phyloP scores from a whole-genome alignment of 1,140 invertebrate genomes.

The Trialeurodes vaporariorum region DNA sequence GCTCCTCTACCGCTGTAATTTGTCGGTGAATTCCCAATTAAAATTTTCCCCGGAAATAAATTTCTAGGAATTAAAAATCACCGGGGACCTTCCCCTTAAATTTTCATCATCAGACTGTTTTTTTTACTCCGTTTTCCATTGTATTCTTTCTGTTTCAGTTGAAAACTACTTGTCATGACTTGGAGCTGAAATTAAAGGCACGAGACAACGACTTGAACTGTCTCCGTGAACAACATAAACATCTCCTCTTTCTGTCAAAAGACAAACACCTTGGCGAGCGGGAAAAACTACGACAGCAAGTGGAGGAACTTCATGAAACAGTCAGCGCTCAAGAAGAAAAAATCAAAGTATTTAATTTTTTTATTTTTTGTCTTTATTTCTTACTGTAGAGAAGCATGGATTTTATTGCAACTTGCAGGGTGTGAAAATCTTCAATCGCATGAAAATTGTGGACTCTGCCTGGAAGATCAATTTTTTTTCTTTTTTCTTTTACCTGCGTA shows the following conservation, averaged over 20 bases:
- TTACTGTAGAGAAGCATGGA: background rate
- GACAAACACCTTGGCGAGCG: slow-evolving; percentile 57
- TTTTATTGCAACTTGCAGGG: background rate
- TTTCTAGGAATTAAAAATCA: no score
- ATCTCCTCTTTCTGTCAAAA: slow-evolving; percentile 51
- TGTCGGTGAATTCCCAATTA: no score
- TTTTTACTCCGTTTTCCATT: background rate
- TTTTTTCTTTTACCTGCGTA: no score
- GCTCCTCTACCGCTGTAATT: no score
- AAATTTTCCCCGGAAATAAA: no score
- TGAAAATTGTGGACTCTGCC: no score
- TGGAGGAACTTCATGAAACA: slow-evolving; percentile 47
- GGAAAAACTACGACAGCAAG: slow-evolving; percentile 51
- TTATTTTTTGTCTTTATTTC: slow-evolving; percentile 7
- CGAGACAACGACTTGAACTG: slow-evolving; percentile 30
- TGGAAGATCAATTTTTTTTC: no score
- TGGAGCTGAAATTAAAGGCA: slow-evolving; percentile 19
- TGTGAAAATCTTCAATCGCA: no score
- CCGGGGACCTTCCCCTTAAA: no score
- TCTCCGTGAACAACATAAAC: slow-evolving; percentile 47
- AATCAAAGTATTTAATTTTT: slow-evolving; percentile 39
- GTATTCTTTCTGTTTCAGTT: slow-evolving; percentile 12
- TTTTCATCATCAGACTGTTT: background rate
- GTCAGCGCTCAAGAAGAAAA: slow-evolving; percentile 53
- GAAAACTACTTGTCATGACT: slow-evolving; percentile 15